These are phyloP conservation scores for Pseudomugil gertrudae DNA, from an alignment of 2,797 vertebrate genomes.

Conservation along the genomic window DNA sequence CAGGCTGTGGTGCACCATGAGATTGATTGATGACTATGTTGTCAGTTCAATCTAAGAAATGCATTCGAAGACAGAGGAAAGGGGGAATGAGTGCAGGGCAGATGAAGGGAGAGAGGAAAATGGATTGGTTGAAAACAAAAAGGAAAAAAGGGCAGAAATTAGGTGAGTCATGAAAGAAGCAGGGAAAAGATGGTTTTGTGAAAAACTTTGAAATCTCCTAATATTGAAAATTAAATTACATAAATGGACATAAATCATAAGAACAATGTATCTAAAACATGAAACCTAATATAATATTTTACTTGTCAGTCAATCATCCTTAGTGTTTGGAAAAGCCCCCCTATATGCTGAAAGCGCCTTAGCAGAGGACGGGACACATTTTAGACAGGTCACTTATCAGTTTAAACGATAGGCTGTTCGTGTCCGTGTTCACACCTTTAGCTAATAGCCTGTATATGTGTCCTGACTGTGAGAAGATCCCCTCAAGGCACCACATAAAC, in stretches of 20 bases:
- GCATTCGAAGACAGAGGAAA: conserved; percentile 45
- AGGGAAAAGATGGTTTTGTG: background rate
- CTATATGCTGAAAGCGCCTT: background rate
- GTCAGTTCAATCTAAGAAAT: conserved; percentile 78
- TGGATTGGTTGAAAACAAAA: conserved; percentile 29
- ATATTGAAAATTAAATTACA: background rate
- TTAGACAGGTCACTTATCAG: background rate
- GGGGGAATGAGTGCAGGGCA: conserved; percentile 20
- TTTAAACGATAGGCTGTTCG: too few species aligned
- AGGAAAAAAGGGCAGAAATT: conserved; percentile 23
- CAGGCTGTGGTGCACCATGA: conserved; percentile 54
- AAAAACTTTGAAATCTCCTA: background rate
- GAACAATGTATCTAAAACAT: too few species aligned
- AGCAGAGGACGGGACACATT: background rate
- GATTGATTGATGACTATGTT: conserved; percentile 78
- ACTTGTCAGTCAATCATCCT: background rate
- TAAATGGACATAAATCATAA: background rate
- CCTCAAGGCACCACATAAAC: too few species aligned
- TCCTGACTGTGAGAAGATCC: too few species aligned
- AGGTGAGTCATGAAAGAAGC: conserved; percentile 1
- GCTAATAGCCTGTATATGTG: too few species aligned
- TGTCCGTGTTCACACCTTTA: too few species aligned
- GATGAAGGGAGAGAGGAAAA: conserved; percentile 32
- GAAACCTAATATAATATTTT: background rate
- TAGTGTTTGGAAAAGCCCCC: background rate